Evolutionary conservation across 1,140 invertebrate species (phyloP).

Genomic region (Cotesia chilonis): DNA sequence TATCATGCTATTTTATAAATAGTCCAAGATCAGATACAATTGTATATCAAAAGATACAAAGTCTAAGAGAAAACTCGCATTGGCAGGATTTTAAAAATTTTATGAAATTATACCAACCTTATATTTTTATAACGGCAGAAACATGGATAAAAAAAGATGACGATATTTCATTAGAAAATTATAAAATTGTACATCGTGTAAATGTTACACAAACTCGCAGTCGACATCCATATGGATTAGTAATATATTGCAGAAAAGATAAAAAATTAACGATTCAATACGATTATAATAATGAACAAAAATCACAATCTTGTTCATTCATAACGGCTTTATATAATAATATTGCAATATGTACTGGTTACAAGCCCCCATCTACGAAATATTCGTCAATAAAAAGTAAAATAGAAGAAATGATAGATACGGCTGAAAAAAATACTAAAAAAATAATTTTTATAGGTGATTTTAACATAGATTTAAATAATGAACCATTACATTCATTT

Average conservation of each 20-base stretch:
- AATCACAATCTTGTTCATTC: conserved; percentile 32
- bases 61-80: too few species aligned
- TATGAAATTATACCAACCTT: too few species aligned
- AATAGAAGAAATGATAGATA: background rate
- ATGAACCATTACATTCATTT: background rate
- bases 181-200: too few species aligned
- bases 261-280: conserved; percentile 21
- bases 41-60: background rate
- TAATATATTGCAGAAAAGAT: too few species aligned
- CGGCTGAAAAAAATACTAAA: background rate
- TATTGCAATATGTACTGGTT: conserved; percentile 27
- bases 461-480: conserved; percentile 32
- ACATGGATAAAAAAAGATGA: too few species aligned
- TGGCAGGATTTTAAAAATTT: too few species aligned
- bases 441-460: conserved; percentile 29
- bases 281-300: conserved; percentile 12
- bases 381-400: conserved; percentile 9
- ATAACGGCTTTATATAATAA: background rate
- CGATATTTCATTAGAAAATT: too few species aligned
- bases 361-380: conserved; percentile 29
- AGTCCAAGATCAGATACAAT: conserved; percentile 12
- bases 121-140: too few species aligned
- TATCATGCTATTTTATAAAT: conserved; percentile 26
- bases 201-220: too few species aligned
- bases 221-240: too few species aligned